Percentiles rank a stretch among this genome's conserved stretches.
Conservation (phyloP, 2,797 vertebrate genomes). For the Setipinna tenuifilis region DNA sequence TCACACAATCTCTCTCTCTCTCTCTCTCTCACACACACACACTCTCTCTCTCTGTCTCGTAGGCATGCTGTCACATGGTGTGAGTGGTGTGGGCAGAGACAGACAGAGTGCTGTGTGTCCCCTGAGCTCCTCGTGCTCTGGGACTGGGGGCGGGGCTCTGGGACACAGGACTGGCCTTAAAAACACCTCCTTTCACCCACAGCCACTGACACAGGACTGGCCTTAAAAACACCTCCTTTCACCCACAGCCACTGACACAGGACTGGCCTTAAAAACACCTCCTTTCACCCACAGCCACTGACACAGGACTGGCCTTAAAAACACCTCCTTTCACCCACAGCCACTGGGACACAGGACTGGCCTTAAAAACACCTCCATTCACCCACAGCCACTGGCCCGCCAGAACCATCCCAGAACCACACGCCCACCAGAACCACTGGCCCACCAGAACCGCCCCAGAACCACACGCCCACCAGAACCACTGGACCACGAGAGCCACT, state of each 20-base stretch:
- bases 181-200: too few relatives aligned
- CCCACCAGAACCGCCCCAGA: too few relatives aligned
- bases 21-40: background rate
- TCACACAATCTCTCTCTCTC: background rate
- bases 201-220: too few relatives aligned
- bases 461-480: too few relatives aligned
- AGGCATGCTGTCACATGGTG: background rate
- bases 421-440: too few relatives aligned
- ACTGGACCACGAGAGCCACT: background rate
- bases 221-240: too few relatives aligned
- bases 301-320: background rate
- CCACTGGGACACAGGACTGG: background rate
- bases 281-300: too few relatives aligned
- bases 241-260: too few relatives aligned
- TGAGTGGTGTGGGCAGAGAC: background rate
- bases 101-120: background rate
- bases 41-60: background rate
- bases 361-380: background rate
- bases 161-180: too few relatives aligned
- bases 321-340: background rate
- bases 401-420: too few relatives aligned
- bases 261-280: too few relatives aligned
- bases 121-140: background rate
- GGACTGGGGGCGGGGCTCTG: too few relatives aligned
- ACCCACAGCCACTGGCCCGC: background rate